These are phyloP conservation scores for Ornithoptera alexandrae DNA, from an alignment of 2,888 invertebrate genomes.

Conservation along the genomic window DNA sequence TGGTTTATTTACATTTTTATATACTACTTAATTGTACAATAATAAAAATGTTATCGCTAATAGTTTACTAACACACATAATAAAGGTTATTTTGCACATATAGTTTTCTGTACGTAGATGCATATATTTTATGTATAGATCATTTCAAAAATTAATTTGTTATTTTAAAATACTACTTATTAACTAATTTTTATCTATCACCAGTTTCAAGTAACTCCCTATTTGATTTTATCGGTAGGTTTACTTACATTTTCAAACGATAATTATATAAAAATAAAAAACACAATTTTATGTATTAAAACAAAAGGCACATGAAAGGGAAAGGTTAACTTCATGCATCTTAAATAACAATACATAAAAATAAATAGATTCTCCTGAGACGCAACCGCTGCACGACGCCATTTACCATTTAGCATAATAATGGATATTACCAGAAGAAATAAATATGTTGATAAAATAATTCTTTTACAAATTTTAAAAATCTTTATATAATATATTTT, in stretches of 20 bases:
- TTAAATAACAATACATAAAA: not conserved
- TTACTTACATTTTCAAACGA: not conserved
- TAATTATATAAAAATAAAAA: not conserved
- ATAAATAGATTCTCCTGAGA: not conserved
- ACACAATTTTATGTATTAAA: not conserved
- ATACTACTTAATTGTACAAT: not conserved
- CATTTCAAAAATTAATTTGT: conserved; percentile 23
- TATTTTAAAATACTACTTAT: conserved; percentile 17
- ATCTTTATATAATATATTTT: not conserved
- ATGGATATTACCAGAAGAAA: not conserved
- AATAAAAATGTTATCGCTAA: conserved; percentile 16
- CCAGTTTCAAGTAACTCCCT: conserved; percentile 23
- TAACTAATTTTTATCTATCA: conserved; percentile 27
- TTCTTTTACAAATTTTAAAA: no score
- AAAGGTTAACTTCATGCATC: not conserved
- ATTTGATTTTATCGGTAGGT: conserved; percentile 11
- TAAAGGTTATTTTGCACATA: conserved; percentile 4
- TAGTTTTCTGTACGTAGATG: conserved; percentile 7
- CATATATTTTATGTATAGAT: conserved; percentile 19
- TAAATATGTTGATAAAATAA: no score
- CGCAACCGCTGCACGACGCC: not conserved
- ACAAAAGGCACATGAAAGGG: not conserved
- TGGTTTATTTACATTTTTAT: conserved; percentile 20
- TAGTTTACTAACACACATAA: conserved; percentile 22
- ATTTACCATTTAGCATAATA: not conserved